Evolutionary conservation across 2,113 vertebrate species (phyloP), one percentile per base, ranked within the genome.

Genomic region (Tachycineta bicolor): DNA sequence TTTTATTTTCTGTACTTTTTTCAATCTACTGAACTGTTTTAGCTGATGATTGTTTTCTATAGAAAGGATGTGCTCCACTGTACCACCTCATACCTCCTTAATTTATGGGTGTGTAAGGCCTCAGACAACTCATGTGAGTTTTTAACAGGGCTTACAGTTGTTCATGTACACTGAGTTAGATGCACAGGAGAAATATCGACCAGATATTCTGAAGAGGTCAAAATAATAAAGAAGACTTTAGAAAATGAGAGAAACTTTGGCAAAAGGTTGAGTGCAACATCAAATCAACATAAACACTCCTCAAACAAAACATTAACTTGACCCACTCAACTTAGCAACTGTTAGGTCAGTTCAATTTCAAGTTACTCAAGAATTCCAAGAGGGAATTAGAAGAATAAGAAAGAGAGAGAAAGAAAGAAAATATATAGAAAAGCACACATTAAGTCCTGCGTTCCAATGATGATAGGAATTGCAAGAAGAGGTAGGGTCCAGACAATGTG

Each of bases 121-220:
- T 43, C 24, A 34, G 9, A 34, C 4, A 21, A n/a, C 52, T 55
- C 4, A 4, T 0, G 1, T 3, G 2, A n/a, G 12, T 43, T 74
- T 74, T 28, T 58, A 22, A 46, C 1, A 0, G 10, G 71, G 13
- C 33, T 46, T n/a, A 26, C 16, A 53, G 52, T 53, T 53, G 52
- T 29, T 53, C 52, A 53, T 53, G 52, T 53, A 11, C 16, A 18
- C 26, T 53, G 28, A 53, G 52, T 53, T 53, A 53, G 28, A 19
- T 53, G 52, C 28, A 29, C 6, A 7, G 52, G 28, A 53, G 52
- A 53, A 53, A 53, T 53, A 53, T 18, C 10, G 28, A 53, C 10
- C 28, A 53, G 28, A 29, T 29, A 53, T 53, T 53, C 52, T 53
- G 52, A 53, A 53, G 28, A 29, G 17, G 28, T 53, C 52, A 53